Percentiles rank a stretch among this genome's conserved stretches.
Conservation (phyloP, 2,888 invertebrate species). For the Tubiluchus corallicola region DNA sequence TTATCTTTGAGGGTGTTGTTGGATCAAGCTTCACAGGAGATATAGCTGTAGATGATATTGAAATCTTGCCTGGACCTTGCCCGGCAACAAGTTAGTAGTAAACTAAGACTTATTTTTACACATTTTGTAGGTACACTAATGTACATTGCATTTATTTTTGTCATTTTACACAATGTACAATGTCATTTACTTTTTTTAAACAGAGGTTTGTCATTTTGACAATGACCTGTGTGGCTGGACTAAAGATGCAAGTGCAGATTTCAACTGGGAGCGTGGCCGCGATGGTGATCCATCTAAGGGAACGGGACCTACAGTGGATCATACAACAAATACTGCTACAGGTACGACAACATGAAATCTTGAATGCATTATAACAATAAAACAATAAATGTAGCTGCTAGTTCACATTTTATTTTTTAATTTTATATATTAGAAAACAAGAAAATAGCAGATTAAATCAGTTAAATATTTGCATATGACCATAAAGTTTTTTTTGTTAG, state of each 20-base stretch:
- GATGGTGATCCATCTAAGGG: constrained; percentile 15
- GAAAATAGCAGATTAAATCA: no score
- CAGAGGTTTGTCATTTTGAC: constrained; percentile 22
- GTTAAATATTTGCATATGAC: no score
- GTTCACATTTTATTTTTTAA: no score
- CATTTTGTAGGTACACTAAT: neutral
- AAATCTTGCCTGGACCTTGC: neutral
- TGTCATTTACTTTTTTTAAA: neutral
- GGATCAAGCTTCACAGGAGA: neutral
- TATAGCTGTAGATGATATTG: neutral
- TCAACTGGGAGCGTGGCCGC: constrained; percentile 20
- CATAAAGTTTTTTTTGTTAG: no score
- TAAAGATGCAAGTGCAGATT: constrained; percentile 16
- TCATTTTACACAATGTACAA: neutral
- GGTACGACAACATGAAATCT: no score
- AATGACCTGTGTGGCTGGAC: constrained; percentile 21
- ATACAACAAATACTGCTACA: constrained; percentile 14
- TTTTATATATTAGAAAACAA: no score
- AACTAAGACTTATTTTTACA: neutral
- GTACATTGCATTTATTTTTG: neutral
- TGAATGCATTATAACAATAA: no score
- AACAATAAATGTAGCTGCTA: no score
- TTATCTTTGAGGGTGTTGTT: neutral
- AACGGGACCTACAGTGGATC: constrained; percentile 22
- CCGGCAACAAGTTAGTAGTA: neutral